Conservation (phyloP, 2,888 invertebrate genomes). For the Isotomurus palustris region DNA sequence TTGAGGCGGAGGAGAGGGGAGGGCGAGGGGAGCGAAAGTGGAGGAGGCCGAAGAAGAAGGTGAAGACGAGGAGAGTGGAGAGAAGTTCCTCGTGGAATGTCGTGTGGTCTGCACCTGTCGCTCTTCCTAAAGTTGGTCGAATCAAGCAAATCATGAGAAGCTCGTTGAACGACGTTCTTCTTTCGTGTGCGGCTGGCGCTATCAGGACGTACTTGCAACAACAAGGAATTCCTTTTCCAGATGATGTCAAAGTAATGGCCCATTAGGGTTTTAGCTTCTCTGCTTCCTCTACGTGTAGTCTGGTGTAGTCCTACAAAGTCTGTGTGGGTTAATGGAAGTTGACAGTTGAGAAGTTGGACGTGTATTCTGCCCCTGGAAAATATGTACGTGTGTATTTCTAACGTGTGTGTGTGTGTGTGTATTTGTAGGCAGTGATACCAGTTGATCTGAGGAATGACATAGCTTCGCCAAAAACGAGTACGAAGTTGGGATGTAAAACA, state of each 20-base stretch:
- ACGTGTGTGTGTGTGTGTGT: too few relatives aligned
- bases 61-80: background rate
- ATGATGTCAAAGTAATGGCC: conserved; percentile 54
- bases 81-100: conserved; percentile 45
- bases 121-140: conserved; percentile 51
- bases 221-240: conserved; percentile 54
- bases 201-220: conserved; percentile 53
- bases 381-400: too few relatives aligned
- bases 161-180: conserved; percentile 55
- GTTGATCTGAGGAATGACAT: conserved; percentile 50
- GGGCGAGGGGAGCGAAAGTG: too few relatives aligned
- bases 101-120: conserved; percentile 54
- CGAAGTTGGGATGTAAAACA: conserved; percentile 49
- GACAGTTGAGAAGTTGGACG: too few relatives aligned
- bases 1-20: background rate
- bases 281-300: too few relatives aligned
- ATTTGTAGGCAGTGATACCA: conserved; percentile 49
- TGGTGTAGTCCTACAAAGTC: too few relatives aligned
- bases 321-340: too few relatives aligned
- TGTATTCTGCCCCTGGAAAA: too few relatives aligned
- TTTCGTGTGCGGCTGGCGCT: conserved; percentile 55
- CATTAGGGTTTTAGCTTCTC: too few relatives aligned
- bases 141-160: conserved; percentile 57
- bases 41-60: background rate
- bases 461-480: conserved; percentile 44